Base-by-base conservation (phyloP, 2,797 vertebrate genomes). In the Pampus argenteus region DNA sequence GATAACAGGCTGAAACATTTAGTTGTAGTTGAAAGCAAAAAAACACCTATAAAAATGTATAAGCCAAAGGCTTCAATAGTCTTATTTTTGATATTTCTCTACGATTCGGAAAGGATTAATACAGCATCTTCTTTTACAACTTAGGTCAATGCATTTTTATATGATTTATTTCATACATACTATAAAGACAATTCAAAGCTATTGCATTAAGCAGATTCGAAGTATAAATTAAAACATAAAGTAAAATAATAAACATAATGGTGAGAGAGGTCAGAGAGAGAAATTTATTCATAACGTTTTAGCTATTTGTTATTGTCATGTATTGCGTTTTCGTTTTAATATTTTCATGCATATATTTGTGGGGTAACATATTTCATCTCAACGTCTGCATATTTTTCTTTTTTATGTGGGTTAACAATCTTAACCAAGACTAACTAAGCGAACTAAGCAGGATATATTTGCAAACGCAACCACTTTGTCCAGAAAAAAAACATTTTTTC, bases 1-100 rank as follows among this genome's bases (percentile, higher is more conserved):
- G 45, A 64, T 52, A 49, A 71, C 51, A 57, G 17, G 13, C 23
- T 52, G 15, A 51, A 13, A 62, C 11, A 38, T 71, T n/a, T n/a
- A n/a, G n/a, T n/a, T 69, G 62, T 31, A 34, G 13, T 7, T 13
- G 23, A 48, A 50, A 62, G 62, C 1, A 15, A 3, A 29, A 69
- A 51, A 55, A 18, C 9, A 5, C 4, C 17, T 52, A 57, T 50
- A 28, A 8, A 47, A 20, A 69, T 58, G 29, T 38, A 36, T 22
- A 22, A 38, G 11, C 52, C 56, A 50, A 74, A 48, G 13, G 15
- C 23, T 45, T 55, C 8, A 50, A 20, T 18, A 34, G 34, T 20
- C n/a, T 44, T 40, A 13, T 20, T 65, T 38, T 17, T 62, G 25
- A 48, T 29, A 14, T 45, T 23, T 29, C 1, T 56, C 14, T 66